Conservation (phyloP, 1,140 invertebrate species). For the Andricus grossulariae region DNA sequence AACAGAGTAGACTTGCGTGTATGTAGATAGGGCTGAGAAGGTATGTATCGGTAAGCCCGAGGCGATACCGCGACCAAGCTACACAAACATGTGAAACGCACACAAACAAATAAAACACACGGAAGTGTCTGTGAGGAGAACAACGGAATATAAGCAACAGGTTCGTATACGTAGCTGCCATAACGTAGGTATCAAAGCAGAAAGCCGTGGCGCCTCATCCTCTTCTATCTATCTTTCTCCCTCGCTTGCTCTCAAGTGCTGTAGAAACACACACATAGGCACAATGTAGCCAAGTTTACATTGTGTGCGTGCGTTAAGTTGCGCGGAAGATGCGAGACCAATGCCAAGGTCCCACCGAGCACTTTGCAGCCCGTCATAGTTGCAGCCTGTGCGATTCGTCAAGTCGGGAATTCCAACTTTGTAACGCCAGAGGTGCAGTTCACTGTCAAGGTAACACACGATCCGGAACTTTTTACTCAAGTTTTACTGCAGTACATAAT, state of each 20-base stretch:
- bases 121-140: conserved; percentile 54
- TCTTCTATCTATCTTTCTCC: conserved; percentile 39
- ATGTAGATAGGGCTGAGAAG: not conserved
- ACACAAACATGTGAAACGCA: conserved; percentile 39
- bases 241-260: conserved; percentile 41
- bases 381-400: conserved; percentile 40
- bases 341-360: conserved; percentile 62
- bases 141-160: conserved; percentile 69
- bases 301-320: conserved; percentile 52
- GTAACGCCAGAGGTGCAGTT: too few relatives aligned
- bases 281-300: conserved; percentile 16
- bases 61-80: conserved; percentile 46
- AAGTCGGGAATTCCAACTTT: conserved; percentile 29
- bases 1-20: too few relatives aligned
- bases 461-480: too few relatives aligned
- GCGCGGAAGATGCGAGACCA: conserved; percentile 57
- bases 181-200: conserved; percentile 59
- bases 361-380: conserved; percentile 48
- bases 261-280: conserved; percentile 45
- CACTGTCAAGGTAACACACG: too few relatives aligned
- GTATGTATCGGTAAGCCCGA: conserved; percentile 47
- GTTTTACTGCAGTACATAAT: too few relatives aligned
- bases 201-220: conserved; percentile 43
- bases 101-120: conserved; percentile 44
- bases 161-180: conserved; percentile 60